phyloP scores from a whole-genome alignment of 2,888 invertebrate species.

The Cryptocephalus primarius region DNA sequence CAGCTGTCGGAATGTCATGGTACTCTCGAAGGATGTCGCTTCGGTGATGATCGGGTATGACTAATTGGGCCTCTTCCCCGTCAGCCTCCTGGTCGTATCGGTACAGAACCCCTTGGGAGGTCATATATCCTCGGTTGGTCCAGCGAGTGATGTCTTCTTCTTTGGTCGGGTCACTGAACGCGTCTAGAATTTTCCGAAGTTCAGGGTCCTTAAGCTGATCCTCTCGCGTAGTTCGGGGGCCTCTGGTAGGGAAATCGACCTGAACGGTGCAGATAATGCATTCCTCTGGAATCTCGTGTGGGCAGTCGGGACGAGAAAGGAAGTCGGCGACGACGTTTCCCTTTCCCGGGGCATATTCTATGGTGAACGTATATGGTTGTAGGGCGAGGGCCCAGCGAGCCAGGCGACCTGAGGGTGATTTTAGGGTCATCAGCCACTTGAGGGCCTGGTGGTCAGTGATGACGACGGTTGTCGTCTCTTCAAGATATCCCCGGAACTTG shows the following conservation, averaged over 20 bases:
- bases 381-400: conserved; percentile 35
- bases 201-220: conserved; percentile 1
- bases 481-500: conserved; percentile 33
- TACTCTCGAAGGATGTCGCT: background rate
- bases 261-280: background rate
- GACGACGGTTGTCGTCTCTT: conserved; percentile 25
- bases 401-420: conserved; percentile 32
- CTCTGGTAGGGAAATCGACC: conserved; percentile 1
- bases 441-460: conserved; percentile 37
- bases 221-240: background rate
- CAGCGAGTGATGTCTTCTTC: conserved; percentile 1
- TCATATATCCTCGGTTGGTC: conserved; percentile 1
- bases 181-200: background rate
- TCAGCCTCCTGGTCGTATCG: conserved; percentile 2
- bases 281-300: background rate
- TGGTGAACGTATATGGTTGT: conserved; percentile 27
- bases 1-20: conserved; percentile 1
- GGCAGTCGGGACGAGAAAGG: background rate
- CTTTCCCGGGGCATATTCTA: conserved; percentile 31
- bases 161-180: background rate
- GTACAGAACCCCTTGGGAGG: conserved; percentile 1
- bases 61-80: background rate
- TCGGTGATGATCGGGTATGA: background rate
- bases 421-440: conserved; percentile 31
- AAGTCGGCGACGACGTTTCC: conserved; percentile 16